Evolutionary conservation across 2,113 vertebrate genomes (phyloP), one percentile per base, ranked within the genome.

Genomic region (Tauraco erythrolophus): DNA sequence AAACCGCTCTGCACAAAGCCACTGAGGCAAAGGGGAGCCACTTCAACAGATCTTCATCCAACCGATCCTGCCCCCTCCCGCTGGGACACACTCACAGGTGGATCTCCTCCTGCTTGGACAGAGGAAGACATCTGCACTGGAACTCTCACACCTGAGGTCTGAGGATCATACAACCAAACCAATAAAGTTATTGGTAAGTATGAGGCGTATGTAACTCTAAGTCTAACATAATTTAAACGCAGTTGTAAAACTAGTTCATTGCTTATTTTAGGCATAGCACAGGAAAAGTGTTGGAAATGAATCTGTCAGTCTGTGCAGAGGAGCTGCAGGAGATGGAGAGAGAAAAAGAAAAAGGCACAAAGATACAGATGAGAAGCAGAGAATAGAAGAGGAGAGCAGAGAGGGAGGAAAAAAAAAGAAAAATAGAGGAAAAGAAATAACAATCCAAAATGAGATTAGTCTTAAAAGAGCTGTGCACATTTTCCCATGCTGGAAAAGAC

Each of bases 31-130:
- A 3, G 7, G 17, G 33, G 14, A 84, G 56, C 21, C 60, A 54
- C 50, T 43, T 8, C 3, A n/a, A 24, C 11, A 39, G 8, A 1
- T 6, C 21, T 19, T 46, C 37, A 19, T 30, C 28, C 0, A 0
- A 50, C 4, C 0, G 0, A 17, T 5, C 45, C 48, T 18, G 33
- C 30, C 64, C 19, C 57, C 33, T 56, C 19, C 41, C 3, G 1
- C 46, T 3, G n/a, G 46, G 22, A 35, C 41, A 53, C 0, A 2
- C 33, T 14, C 2, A 0, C 12, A 3, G 21, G 15, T 13, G 35
- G 24, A 46, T 39, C 64, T 43, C 43, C 74, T 69, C 31, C 69
- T 6, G 19, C 71, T 27, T 0, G 0, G 19, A 27, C 11, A 17
- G 23, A 61, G 54, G 19, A 68, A 17, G 11, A 51, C 66, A 78